Conservation (phyloP, 2,888 invertebrate species). For the Xestia xanthographa region DNA sequence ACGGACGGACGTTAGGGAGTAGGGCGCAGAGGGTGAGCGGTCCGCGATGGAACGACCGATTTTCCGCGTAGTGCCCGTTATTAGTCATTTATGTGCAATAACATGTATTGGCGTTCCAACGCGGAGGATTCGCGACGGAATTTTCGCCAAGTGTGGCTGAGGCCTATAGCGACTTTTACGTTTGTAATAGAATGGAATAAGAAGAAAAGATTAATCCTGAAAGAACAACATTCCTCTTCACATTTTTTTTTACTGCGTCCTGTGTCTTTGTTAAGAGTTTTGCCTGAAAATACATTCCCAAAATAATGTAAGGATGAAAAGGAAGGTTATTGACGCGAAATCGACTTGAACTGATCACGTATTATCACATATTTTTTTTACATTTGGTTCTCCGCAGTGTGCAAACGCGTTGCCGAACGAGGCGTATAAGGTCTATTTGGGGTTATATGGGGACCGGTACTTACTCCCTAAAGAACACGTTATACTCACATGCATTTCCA, state of each 20-base stretch:
- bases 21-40: too few species aligned
- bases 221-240: neutral
- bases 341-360: neutral
- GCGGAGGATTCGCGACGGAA: too few species aligned
- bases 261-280: neutral
- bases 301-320: neutral
- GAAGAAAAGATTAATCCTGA: neutral
- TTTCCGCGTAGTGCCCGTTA: too few species aligned
- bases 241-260: neutral
- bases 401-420: neutral
- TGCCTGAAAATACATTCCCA: neutral
- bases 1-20: too few species aligned
- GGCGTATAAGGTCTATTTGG: neutral
- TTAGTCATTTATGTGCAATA: too few species aligned
- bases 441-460: too few species aligned
- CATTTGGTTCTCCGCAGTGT: neutral
- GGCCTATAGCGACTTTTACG: neutral
- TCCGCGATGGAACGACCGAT: too few species aligned
- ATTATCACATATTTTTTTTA: neutral
- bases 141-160: too few species aligned
- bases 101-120: too few species aligned
- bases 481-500: slow-evolving; percentile 97
- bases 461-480: neutral
- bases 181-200: neutral
- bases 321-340: neutral